phyloP scores from a whole-genome alignment of 2,888 invertebrate genomes.

The Eilema griseolum region DNA sequence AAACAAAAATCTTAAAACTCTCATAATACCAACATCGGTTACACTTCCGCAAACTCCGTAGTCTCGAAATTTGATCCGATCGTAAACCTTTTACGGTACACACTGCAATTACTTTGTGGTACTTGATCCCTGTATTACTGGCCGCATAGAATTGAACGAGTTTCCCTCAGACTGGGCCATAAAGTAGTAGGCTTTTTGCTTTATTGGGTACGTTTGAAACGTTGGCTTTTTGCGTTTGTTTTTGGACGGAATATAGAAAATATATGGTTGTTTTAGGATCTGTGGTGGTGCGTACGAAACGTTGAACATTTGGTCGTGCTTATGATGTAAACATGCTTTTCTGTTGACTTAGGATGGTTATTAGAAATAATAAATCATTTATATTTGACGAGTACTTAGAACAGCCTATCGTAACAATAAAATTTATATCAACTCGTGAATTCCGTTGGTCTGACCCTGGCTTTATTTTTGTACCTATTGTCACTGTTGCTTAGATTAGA shows the following conservation, averaged over 20 bases:
- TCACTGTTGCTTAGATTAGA: too few species aligned
- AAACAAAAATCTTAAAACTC: background rate
- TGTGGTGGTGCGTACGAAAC: background rate
- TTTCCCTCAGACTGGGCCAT: background rate
- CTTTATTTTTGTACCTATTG: too few species aligned
- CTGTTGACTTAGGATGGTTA: background rate
- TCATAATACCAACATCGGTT: background rate
- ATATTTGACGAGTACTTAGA: background rate
- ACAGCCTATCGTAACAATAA: background rate
- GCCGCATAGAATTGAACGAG: conserved; percentile 16
- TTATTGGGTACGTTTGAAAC: conserved; percentile 3
- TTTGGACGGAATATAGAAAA: background rate
- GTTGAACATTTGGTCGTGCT: background rate
- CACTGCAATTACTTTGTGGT: conserved; percentile 42
- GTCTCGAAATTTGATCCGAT: conserved; percentile 2
- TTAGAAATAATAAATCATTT: background rate
- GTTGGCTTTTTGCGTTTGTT: conserved; percentile 3
- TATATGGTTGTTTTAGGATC: background rate
- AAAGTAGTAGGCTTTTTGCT: background rate
- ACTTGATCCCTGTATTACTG: conserved; percentile 25
- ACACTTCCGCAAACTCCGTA: background rate
- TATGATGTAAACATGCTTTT: background rate
- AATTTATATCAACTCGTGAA: background rate
- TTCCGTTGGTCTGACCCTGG: too few species aligned
- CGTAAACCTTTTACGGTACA: conserved; percentile 43